Conservation (phyloP, 2,888 invertebrate species). For the Anodontia alba region DNA sequence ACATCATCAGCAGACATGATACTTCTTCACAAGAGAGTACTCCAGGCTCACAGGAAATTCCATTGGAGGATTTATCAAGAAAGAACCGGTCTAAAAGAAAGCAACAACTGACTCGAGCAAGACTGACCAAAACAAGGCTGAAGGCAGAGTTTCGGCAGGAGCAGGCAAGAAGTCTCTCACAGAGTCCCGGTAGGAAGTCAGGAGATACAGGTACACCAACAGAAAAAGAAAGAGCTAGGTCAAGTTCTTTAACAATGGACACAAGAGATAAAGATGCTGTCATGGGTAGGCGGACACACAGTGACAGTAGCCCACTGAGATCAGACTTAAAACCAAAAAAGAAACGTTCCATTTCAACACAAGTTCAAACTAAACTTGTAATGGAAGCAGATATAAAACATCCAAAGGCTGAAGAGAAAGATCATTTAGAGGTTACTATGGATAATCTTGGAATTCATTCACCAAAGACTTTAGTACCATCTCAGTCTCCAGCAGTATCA, state of each 20-base stretch:
- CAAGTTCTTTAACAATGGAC: conserved; percentile 60
- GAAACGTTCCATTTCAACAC: conserved; percentile 21
- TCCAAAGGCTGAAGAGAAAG: conserved; percentile 26
- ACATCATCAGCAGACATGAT: conserved; percentile 46
- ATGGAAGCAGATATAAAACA: conserved; percentile 39
- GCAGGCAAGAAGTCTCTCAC: conserved; percentile 67
- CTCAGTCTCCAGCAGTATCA: conserved; percentile 74
- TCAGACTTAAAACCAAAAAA: conserved; percentile 12
- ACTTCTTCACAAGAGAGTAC: conserved; percentile 60
- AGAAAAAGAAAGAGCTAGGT: conserved; percentile 52
- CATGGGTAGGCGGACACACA: conserved; percentile 60
- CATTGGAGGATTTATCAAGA: conserved; percentile 82
- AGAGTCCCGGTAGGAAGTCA: conserved; percentile 71
- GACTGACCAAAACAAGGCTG: conserved; percentile 48
- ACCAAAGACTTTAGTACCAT: conserved; percentile 79
- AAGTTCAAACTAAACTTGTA: conserved; percentile 35
- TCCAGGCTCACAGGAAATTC: conserved; percentile 81
- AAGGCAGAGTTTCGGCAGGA: conserved; percentile 58
- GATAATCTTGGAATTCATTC: conserved; percentile 43
- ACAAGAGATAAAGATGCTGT: conserved; percentile 54
- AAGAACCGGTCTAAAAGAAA: conserved; percentile 62
- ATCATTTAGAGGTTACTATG: conserved; percentile 28
- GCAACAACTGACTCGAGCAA: conserved; percentile 46
- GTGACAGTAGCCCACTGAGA: conserved; percentile 66
- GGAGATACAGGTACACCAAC: conserved; percentile 33